A percentile compares a stretch with the other conserved stretches of the same genome.
phyloP scores from a whole-genome alignment of 2,888 invertebrate genomes.

The Ormyrus rosae region DNA sequence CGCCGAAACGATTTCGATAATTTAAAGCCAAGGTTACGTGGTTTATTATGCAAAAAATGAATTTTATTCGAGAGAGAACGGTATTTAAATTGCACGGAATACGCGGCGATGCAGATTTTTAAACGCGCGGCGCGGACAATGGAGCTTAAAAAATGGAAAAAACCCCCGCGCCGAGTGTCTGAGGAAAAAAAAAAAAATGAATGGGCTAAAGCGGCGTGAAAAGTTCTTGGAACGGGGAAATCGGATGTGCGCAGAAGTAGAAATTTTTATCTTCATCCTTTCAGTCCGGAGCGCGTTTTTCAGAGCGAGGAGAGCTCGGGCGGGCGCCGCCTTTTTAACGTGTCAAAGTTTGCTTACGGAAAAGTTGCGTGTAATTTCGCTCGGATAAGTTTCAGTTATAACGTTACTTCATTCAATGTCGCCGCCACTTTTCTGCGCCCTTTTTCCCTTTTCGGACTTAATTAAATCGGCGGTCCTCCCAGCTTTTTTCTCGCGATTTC shows the following conservation, averaged over 20 bases:
- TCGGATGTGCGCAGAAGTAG: background rate
- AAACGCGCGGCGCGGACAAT: too few species aligned
- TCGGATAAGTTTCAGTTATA: constrained; percentile 54
- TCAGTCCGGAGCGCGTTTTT: constrained; percentile 2
- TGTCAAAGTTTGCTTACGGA: constrained; percentile 53
- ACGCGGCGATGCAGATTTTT: too few species aligned
- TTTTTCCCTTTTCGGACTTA: constrained; percentile 36
- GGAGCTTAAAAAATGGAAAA: too few species aligned
- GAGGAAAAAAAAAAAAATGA: too few species aligned
- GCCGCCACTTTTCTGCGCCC: constrained; percentile 32
- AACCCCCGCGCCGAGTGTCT: too few species aligned
- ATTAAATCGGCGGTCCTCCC: constrained; percentile 43
- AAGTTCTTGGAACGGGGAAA: constrained; percentile 1
- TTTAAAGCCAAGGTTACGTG: background rate
- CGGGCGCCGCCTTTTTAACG: constrained; percentile 35
- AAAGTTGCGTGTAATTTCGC: constrained; percentile 55
- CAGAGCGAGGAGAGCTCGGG: background rate
- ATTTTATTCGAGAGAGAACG: too few species aligned
- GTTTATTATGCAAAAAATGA: too few species aligned
- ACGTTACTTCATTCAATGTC: constrained; percentile 54
- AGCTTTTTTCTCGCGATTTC: constrained; percentile 11
- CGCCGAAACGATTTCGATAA: constrained; percentile 11
- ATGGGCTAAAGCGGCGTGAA: background rate
- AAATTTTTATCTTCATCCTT: constrained; percentile 52
- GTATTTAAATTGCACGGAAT: too few species aligned